These are phyloP conservation scores for Lepisosteus oculatus DNA, from an alignment of 2,113 vertebrate genomes.

Conservation along the genomic window DNA sequence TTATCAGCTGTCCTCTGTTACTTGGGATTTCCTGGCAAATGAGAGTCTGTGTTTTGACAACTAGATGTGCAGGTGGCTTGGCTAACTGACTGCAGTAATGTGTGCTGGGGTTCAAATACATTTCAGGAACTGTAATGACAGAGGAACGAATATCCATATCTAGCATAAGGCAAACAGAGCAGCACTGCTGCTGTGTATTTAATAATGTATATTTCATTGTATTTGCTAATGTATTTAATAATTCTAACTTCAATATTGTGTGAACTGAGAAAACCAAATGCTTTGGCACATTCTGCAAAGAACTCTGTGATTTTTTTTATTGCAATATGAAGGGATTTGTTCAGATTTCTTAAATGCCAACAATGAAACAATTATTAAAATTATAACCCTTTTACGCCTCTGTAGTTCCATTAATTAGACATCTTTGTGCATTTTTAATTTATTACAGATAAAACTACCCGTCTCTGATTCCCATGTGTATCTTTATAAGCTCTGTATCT, in stretches of 20 bases:
- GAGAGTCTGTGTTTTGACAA: background rate
- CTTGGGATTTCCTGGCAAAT: background rate
- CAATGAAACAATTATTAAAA: background rate
- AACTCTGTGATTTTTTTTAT: background rate
- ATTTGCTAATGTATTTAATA: background rate
- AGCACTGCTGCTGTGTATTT: background rate
- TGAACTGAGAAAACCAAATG: background rate
- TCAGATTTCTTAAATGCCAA: background rate
- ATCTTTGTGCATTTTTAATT: conserved; percentile 12
- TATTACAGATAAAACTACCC: background rate
- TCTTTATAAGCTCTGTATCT: background rate
- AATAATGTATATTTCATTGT: background rate
- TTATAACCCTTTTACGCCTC: background rate
- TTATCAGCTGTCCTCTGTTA: background rate
- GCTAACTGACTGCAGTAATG: background rate
- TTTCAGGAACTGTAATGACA: too few species aligned
- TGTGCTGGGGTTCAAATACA: too few species aligned
- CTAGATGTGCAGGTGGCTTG: background rate
- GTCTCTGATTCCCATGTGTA: conserved; percentile 1
- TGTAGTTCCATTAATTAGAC: conserved; percentile 12
- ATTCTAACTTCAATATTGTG: background rate
- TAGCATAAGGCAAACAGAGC: too few species aligned
- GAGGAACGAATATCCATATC: too few species aligned
- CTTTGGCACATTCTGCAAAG: background rate
- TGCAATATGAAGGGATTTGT: background rate